These are phyloP conservation scores for Uria aalge DNA, from an alignment of 2,113 vertebrate species.

Conservation along the genomic window DNA sequence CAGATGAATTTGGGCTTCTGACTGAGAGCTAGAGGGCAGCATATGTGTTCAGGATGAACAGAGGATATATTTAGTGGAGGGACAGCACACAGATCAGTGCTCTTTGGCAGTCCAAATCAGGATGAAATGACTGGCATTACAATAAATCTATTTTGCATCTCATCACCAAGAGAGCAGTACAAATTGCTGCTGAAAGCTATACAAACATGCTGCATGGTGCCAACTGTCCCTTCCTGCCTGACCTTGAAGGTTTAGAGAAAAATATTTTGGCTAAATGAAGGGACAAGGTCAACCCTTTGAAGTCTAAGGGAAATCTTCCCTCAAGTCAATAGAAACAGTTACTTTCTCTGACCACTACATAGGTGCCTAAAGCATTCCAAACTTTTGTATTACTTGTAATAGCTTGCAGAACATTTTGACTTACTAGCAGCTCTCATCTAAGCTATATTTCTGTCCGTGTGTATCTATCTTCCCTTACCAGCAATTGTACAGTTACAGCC, in stretches of 20 bases:
- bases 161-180: neutral
- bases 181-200: neutral
- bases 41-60: rapidly evolving
- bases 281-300: neutral
- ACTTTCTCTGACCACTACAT: neutral
- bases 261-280: neutral
- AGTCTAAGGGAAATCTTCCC: neutral
- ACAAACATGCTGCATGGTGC: rapidly evolving
- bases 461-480: neutral
- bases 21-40: neutral
- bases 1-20: neutral
- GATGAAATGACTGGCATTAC: neutral
- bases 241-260: neutral
- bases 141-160: neutral
- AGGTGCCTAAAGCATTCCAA: neutral
- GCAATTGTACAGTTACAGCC: neutral
- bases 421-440: neutral
- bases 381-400: neutral
- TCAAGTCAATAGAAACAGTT: neutral
- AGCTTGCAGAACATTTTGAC: neutral
- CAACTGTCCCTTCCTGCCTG: neutral
- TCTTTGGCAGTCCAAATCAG: neutral
- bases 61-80: neutral
- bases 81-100: neutral
- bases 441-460: rapidly evolving